Evolutionary conservation across 2,113 vertebrate species (phyloP), one percentile per base, ranked within the genome.

Genomic region (Brachionichthys hirsutus): DNA sequence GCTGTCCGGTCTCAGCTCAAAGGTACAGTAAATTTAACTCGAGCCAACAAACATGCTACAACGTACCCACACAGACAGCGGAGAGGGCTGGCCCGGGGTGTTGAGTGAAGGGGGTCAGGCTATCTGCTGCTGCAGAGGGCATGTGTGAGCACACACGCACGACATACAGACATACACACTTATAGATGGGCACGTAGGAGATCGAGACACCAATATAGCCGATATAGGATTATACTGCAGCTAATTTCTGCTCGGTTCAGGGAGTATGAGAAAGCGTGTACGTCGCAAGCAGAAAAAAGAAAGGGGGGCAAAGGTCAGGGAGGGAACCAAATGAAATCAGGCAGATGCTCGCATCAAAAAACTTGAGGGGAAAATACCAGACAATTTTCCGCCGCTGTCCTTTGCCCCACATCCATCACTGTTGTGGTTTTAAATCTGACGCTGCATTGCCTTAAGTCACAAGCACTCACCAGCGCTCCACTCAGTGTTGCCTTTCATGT

Each of bases 311-410:
- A 70, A 81, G 77, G 70, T 77, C 17, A 69, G 30, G 16, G n/a
- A 68, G 57, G 46, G 66, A 73, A 75, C 57, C 51, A 80, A 78
- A 83, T 73, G 56, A 73, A 85, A 67, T 67, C 63, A 43, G 46
- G 48, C 78, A 85, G 78, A 78, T 75, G 76, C 69, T 75, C 40
- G 76, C 74, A 68, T 51, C 77, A 76, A 78, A 74, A 78, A 80
- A 81, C 75, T 58, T 56, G 51, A 51, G 63, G 46, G 16, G 54
- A 68, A 77, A 86, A 80, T 75, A 77, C 52, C 59, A 30, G 24
- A 30, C 1, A 30, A 30, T 78, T 76, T 77, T 53, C 70, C n/a
- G n/a, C n/a, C n/a, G n/a, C n/a, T 80, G 78, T 84, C 24, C 24
- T 30, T 30, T 30, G 24, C 8, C 3, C 24, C 24, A 30, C 24